Base-by-base conservation (phyloP, 2,797 vertebrate species). In the Anguilla obscura region DNA sequence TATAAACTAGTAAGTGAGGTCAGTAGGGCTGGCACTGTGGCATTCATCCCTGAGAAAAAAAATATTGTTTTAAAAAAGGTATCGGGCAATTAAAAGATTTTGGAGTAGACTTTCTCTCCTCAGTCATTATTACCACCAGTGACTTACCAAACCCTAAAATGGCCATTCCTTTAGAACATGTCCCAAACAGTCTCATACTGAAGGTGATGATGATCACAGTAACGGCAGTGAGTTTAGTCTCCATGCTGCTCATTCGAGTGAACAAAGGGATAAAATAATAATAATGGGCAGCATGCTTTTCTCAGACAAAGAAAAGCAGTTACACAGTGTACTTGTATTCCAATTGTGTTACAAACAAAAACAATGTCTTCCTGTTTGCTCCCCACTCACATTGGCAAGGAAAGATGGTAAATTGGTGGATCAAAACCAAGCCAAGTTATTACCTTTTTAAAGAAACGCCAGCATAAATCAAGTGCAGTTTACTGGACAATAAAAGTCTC, bases 361-460 rank as follows among this genome's bases (percentile, higher is more conserved):
- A 45, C 60, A n/a, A 27, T 69, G 27, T 69, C 27, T 69, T 69
- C 63, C 24, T 69, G 63, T 69, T 69, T 69, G 63, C 63, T 27
- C 63, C 63, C 24, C 63, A 69, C 63, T 5, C 63, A 27, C 63
- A n/a, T 69, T 69, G 63, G 63, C 63, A 69, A 69, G 63, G 63
- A 69, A 27, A 69, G 1, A 10, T 69, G 63, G 63, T 69, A 69
- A 69, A 27, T 69, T 69, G 63, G 24, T 27, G 63, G 63, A 69
- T 69, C 63, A n/a, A 10, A 69, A 69, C 63, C 63, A 69, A 69
- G 6, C 18, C n/a, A 69, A 27, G 24, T 27, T 69, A n/a, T 69
- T 69, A n/a, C 63, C 63, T 27, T 69, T 69, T n/a, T n/a, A 69
- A 69, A 69, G n/a, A 69, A 69, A 69, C 63, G 63, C 24, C 63